phyloP scores from a whole-genome alignment of 2,888 invertebrate species.

The Drosophila tripunctata region DNA sequence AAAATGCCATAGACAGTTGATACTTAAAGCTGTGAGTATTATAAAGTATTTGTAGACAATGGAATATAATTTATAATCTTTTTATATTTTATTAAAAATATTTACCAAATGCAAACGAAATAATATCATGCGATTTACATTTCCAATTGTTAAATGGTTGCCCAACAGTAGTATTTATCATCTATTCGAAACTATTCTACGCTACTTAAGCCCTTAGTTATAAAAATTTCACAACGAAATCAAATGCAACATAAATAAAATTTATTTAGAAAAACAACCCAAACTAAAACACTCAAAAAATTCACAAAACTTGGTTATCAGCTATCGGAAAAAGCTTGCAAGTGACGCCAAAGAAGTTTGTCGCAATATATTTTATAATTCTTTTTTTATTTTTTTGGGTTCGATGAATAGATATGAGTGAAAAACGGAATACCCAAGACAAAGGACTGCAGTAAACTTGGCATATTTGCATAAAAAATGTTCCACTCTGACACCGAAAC shows the following conservation, averaged over 20 bases:
- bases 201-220: too few relatives aligned
- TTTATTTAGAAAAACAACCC: too few relatives aligned
- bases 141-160: too few relatives aligned
- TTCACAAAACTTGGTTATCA: slow-evolving; percentile 26
- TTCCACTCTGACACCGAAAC: slow-evolving; percentile 69
- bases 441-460: slow-evolving; percentile 63
- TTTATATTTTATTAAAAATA: too few relatives aligned
- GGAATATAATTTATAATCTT: background rate
- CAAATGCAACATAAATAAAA: slow-evolving; percentile 31
- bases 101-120: background rate
- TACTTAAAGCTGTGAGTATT: background rate
- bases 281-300: slow-evolving; percentile 36
- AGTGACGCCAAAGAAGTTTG: slow-evolving; percentile 74
- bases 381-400: slow-evolving; percentile 39
- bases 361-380: slow-evolving; percentile 54
- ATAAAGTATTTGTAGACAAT: background rate
- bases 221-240: slow-evolving; percentile 14
- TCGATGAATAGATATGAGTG: slow-evolving; percentile 65
- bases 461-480: slow-evolving; percentile 74
- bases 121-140: too few relatives aligned
- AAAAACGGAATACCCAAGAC: slow-evolving; percentile 25
- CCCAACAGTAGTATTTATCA: too few relatives aligned
- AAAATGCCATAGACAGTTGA: slow-evolving; percentile 16
- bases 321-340: slow-evolving; percentile 23
- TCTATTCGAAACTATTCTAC: too few relatives aligned